phyloP scores from a whole-genome alignment of 1,140 invertebrate genomes.

The Ceratosolen solmsi region DNA sequence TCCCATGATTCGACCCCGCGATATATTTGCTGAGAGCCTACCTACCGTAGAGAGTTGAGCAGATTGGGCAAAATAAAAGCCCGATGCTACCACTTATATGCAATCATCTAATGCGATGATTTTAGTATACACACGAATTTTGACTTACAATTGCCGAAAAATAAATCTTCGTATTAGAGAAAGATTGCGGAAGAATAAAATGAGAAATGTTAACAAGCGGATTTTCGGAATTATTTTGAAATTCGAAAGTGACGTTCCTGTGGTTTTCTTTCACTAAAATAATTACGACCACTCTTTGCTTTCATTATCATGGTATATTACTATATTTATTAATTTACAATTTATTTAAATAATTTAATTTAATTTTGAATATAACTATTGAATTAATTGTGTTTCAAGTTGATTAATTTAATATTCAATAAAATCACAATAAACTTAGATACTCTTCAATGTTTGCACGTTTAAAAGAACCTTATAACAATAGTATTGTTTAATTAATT shows the following conservation, averaged over 20 bases:
- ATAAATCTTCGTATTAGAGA: background rate
- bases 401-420: too few relatives aligned
- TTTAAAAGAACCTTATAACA: too few relatives aligned
- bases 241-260: slow-evolving; percentile 5
- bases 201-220: background rate
- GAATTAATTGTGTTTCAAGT: too few relatives aligned
- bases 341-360: too few relatives aligned
- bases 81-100: background rate
- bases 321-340: too few relatives aligned
- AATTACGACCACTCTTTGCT: background rate
- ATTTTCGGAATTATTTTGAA: background rate
- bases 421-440: too few relatives aligned
- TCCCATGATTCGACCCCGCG: slow-evolving; percentile 32
- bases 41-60: background rate
- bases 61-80: slow-evolving; percentile 9
- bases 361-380: too few relatives aligned
- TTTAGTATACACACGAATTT: background rate
- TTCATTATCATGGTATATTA: too few relatives aligned
- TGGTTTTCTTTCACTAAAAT: background rate
- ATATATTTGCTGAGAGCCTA: background rate
- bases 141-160: background rate
- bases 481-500: too few relatives aligned
- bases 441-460: too few relatives aligned
- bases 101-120: slow-evolving; percentile 49
- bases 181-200: background rate